Evolutionary conservation across 2,888 invertebrate species (phyloP).

Genomic region (Drosophila mulleri): DNA sequence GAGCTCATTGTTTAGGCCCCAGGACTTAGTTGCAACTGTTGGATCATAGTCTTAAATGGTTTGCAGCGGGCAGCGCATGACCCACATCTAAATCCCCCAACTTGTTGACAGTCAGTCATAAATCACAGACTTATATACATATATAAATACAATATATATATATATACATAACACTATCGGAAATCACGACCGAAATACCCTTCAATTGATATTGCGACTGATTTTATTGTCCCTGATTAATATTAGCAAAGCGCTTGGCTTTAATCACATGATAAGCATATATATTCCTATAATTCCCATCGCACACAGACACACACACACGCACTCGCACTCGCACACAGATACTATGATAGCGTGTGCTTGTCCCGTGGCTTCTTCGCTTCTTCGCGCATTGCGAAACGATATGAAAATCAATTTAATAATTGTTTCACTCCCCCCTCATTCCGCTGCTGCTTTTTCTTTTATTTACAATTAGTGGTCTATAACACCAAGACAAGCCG

Average conservation of each 20-base stretch:
- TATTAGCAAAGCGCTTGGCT: slow-evolving; percentile 67
- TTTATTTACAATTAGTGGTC: slow-evolving; percentile 78
- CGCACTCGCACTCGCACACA: slow-evolving; percentile 12
- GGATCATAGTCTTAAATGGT: slow-evolving; percentile 44
- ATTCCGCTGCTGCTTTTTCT: slow-evolving; percentile 43
- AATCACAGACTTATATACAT: slow-evolving; percentile 41
- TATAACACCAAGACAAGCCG: slow-evolving; percentile 28
- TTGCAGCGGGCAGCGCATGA: slow-evolving; percentile 49
- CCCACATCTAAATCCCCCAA: slow-evolving; percentile 56
- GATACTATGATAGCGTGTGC: slow-evolving; percentile 13
- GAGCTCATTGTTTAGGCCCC: slow-evolving; percentile 24
- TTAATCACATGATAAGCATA: slow-evolving; percentile 80
- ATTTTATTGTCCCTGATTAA: slow-evolving; percentile 74
- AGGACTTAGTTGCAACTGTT: slow-evolving; percentile 25
- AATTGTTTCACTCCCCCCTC: slow-evolving; percentile 37
- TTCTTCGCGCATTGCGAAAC: slow-evolving; percentile 37
- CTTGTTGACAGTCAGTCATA: slow-evolving; percentile 36
- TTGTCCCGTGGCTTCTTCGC: slow-evolving; percentile 28
- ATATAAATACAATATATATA: not conserved
- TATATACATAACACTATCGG: slow-evolving; percentile 31
- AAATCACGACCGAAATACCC: slow-evolving; percentile 75
- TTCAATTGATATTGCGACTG: slow-evolving; percentile 74
- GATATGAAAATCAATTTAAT: slow-evolving; percentile 79
- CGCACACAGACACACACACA: slow-evolving; percentile 14
- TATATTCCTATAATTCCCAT: slow-evolving; percentile 58